Base-by-base conservation (phyloP, 1,140 invertebrate species). In the Scaptomyza hsui region DNA sequence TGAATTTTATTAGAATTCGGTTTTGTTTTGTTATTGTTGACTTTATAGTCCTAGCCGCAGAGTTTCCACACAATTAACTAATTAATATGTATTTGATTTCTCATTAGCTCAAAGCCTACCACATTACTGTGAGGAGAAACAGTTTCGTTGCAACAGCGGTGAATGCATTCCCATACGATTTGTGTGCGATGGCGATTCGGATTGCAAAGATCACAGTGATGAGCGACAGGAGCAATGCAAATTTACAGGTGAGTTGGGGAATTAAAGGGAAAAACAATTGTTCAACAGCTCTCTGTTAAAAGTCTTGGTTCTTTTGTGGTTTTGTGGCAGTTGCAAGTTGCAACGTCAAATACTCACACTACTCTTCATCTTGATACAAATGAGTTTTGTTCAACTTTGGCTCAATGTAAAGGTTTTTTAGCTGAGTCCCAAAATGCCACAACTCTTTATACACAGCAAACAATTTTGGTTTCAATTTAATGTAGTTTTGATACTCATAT, bases 161-260 rank as follows among this genome's bases (percentile, higher is more conserved):
- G 94, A 94, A 76, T 98, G 97, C 92, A 97, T 98, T 92, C 95
- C 96, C 3, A 92, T 94, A 53, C 92, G 95, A 75, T 97, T 96
- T 94, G 92, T 94, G 37, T 97, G 96, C 85, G 96, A 97, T 75
- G 94, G 94, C 35, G 93, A 94, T 45, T 93, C 95, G 71, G 96
- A 97, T 90, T 97, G 96, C 90, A 93, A 91, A 26, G 96, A 97
- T 91, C 94, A 94, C 71, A 95, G 95, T 7, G 96, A 97, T 90
- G 96, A 97, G 92, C 93, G 92, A 75, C 91, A 93, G 15, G 92
- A 93, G 45, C 92, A 94, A 91, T 85, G 81, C 60, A 85, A 65
- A 52, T 85, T 85, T 15, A 42, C 3, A 71, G 81, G 81, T 85
- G 49, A 85, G 82, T 96, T 95, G 82, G 7, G 12, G n/a, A n/a